A percentile compares a stretch with the other conserved stretches of the same genome.
These are phyloP conservation scores for Gymnarchus niloticus DNA, from an alignment of 2,113 vertebrate genomes.

Conservation along the genomic window DNA sequence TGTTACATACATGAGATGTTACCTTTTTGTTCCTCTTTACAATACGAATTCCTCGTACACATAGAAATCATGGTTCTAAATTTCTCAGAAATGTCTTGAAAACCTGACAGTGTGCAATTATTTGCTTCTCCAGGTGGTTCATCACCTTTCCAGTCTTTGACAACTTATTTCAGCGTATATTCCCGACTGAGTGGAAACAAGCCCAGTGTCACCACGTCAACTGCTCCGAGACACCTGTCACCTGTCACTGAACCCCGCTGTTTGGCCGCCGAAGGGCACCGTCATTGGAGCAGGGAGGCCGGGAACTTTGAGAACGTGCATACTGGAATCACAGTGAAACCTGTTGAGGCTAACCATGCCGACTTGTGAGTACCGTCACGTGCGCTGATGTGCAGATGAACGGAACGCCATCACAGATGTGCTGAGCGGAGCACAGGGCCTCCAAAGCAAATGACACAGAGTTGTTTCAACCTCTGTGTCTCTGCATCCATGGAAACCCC, in stretches of 20 bases:
- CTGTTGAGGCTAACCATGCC: too few species aligned
- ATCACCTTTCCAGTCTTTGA: neutral
- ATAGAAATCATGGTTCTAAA: neutral
- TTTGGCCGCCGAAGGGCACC: neutral
- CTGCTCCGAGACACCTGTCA: neutral
- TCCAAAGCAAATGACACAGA: conserved; percentile 1
- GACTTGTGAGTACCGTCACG: too few species aligned
- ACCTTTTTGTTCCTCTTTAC: neutral
- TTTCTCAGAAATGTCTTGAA: neutral
- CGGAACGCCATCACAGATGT: neutral
- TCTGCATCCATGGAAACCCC: conserved; percentile 14
- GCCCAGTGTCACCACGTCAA: neutral
- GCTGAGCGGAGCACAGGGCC: neutral
- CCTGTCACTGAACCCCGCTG: neutral
- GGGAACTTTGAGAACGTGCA: neutral
- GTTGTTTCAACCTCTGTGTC: neutral
- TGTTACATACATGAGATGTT: neutral
- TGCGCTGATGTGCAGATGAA: too few species aligned
- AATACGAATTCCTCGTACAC: neutral
- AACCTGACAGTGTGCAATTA: neutral
- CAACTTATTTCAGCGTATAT: neutral
- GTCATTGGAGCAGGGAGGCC: neutral
- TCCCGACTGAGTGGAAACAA: too few species aligned
- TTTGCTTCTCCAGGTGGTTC: neutral
- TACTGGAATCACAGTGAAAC: neutral